A percentile compares a stretch with the other conserved stretches of the same genome.
phyloP scores from a whole-genome alignment of 2,113 vertebrate genomes.

The Nyctibius bracteatus region DNA sequence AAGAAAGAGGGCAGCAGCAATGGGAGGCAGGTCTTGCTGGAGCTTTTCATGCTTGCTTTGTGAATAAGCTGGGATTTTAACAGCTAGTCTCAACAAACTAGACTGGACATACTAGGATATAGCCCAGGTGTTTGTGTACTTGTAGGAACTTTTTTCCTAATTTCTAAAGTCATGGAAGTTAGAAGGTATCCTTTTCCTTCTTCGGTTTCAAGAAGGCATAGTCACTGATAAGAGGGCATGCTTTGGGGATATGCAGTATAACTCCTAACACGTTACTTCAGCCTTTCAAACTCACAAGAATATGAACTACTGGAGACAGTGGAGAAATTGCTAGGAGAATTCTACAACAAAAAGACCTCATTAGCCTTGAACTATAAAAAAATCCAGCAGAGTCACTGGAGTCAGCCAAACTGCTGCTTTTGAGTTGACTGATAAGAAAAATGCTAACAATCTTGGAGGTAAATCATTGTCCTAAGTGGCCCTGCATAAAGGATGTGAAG shows the following conservation, averaged over 20 bases:
- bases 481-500: neutral
- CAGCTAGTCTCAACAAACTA: neutral
- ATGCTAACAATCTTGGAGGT: neutral
- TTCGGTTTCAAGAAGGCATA: neutral
- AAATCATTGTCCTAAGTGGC: slow-evolving; percentile 1
- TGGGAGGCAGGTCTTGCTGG: neutral
- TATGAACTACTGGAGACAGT: neutral
- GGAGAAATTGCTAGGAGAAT: slow-evolving; percentile 25
- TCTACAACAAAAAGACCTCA: slow-evolving; percentile 38
- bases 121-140: neutral
- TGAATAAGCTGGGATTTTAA: neutral
- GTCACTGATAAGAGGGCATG: neutral
- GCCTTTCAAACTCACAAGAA: neutral
- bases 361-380: slow-evolving; percentile 6
- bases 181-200: neutral
- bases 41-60: neutral
- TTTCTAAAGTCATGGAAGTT: neutral
- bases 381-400: neutral
- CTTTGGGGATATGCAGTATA: neutral
- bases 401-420: slow-evolving; percentile 12
- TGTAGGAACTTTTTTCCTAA: neutral
- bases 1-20: neutral
- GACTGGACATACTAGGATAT: neutral
- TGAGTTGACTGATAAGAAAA: slow-evolving; percentile 35
- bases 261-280: neutral